Conservation (phyloP, 2,888 invertebrate genomes). For the Linnaemya tessellans region DNA sequence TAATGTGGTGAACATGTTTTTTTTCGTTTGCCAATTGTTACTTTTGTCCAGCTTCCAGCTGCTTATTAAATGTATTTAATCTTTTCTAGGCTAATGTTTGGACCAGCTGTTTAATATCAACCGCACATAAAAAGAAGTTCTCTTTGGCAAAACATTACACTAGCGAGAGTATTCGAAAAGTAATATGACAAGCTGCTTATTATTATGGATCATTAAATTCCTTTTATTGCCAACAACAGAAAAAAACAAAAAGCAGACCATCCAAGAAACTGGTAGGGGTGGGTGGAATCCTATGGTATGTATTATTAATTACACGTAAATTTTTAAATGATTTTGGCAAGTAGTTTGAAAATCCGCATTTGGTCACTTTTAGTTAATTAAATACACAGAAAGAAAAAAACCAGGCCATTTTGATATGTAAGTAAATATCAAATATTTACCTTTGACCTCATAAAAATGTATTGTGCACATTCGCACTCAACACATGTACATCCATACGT, state of each 20-base stretch:
- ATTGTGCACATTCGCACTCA: slow-evolving; percentile 22
- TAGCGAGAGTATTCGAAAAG: slow-evolving; percentile 33
- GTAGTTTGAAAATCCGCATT: not conserved
- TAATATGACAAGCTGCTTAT: slow-evolving; percentile 34
- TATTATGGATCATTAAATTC: slow-evolving; percentile 44
- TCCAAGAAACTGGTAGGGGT: not conserved
- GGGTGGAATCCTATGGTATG: not conserved
- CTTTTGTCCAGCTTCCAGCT: not conserved
- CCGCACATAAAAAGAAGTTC: not conserved
- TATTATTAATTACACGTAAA: slow-evolving; percentile 6
- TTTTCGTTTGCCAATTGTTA: slow-evolving; percentile 29
- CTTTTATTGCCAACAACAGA: slow-evolving; percentile 1
- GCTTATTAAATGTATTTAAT: slow-evolving; percentile 41
- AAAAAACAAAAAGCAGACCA: not conserved
- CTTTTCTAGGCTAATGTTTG: slow-evolving; percentile 33
- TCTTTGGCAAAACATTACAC: slow-evolving; percentile 23
- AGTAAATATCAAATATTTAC: slow-evolving; percentile 64
- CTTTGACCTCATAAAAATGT: slow-evolving; percentile 69
- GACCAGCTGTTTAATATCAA: slow-evolving; percentile 27
- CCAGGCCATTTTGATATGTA: slow-evolving; percentile 20
- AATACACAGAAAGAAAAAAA: not conserved
- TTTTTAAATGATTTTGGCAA: slow-evolving; percentile 34
- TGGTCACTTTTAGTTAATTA: slow-evolving; percentile 28
- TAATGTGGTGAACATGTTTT: slow-evolving; percentile 32
- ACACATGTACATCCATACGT: not conserved